Conservation (phyloP, 1,140 invertebrate genomes). For the Zaprionus gabonicus region DNA sequence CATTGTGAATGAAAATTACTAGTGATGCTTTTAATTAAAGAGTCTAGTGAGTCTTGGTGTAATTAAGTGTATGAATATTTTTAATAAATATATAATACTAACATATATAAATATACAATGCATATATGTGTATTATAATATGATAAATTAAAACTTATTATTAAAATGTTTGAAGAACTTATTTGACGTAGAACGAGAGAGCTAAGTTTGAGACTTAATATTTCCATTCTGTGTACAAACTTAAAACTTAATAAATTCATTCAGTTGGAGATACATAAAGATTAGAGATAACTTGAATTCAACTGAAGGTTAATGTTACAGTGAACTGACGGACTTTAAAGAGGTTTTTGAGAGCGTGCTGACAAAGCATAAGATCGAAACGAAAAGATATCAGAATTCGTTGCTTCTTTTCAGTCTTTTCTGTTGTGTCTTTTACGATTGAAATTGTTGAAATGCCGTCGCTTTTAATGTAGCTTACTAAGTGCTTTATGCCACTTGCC, state of each 20-base stretch:
- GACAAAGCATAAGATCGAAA: not conserved
- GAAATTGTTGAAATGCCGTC: constrained; percentile 1
- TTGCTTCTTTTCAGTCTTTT: not conserved
- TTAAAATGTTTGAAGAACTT: not conserved
- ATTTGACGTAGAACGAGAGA: not conserved
- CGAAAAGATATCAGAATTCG: not conserved
- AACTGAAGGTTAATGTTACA: constrained; percentile 6
- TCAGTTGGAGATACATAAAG: not conserved
- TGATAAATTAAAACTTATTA: not conserved
- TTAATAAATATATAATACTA: no score
- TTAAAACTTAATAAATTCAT: not conserved
- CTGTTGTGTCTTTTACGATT: not conserved
- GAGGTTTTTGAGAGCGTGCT: not conserved
- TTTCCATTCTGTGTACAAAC: no score
- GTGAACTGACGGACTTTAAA: not conserved
- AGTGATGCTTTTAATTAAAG: not conserved
- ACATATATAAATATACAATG: no score
- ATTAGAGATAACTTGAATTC: not conserved
- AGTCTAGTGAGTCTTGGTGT: no score
- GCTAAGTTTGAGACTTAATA: not conserved
- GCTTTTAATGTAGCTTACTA: not conserved
- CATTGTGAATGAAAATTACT: constrained; percentile 1
- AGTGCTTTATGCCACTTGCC: constrained; percentile 4
- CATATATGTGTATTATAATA: not conserved
- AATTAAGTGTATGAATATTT: no score